These are phyloP conservation scores for Triplophysa rosa DNA, from an alignment of 2,113 vertebrate species.

Conservation along the genomic window DNA sequence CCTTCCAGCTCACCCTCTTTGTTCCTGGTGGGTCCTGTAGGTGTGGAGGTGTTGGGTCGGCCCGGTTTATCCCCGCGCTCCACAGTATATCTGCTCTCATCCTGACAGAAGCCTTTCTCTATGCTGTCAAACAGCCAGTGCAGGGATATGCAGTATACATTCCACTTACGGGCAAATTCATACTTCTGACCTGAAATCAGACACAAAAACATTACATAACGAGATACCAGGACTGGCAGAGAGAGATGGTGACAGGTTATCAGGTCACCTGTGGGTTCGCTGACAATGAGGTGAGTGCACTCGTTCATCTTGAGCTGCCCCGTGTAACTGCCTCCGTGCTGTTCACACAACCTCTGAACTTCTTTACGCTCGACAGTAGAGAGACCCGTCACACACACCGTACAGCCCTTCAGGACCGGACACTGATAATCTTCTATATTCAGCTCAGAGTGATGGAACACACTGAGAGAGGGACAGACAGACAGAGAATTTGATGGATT, in stretches of 20 bases:
- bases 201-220: neutral
- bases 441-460: slow-evolving; percentile 84
- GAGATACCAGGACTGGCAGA: too few species aligned
- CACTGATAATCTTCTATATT: slow-evolving; percentile 81
- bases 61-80: slow-evolving; percentile 60
- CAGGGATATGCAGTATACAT: slow-evolving; percentile 89
- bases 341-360: slow-evolving; percentile 84
- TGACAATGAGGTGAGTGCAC: slow-evolving; percentile 94
- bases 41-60: slow-evolving; percentile 86
- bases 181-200: slow-evolving; percentile 88
- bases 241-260: neutral
- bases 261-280: slow-evolving; percentile 84
- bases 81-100: slow-evolving; percentile 84
- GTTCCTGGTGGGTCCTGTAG: slow-evolving; percentile 71
- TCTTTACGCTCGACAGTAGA: slow-evolving; percentile 82
- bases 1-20: slow-evolving; percentile 70
- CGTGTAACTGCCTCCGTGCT: slow-evolving; percentile 86
- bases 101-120: slow-evolving; percentile 92
- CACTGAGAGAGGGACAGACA: slow-evolving; percentile 62
- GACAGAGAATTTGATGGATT: neutral
- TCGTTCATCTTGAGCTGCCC: slow-evolving; percentile 97
- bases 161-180: slow-evolving; percentile 94
- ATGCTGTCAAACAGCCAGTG: slow-evolving; percentile 97
- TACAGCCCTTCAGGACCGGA: slow-evolving; percentile 89
- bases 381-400: slow-evolving; percentile 90